phyloP scores from a whole-genome alignment of 2,113 vertebrate genomes.

The Actinemys pallida region DNA sequence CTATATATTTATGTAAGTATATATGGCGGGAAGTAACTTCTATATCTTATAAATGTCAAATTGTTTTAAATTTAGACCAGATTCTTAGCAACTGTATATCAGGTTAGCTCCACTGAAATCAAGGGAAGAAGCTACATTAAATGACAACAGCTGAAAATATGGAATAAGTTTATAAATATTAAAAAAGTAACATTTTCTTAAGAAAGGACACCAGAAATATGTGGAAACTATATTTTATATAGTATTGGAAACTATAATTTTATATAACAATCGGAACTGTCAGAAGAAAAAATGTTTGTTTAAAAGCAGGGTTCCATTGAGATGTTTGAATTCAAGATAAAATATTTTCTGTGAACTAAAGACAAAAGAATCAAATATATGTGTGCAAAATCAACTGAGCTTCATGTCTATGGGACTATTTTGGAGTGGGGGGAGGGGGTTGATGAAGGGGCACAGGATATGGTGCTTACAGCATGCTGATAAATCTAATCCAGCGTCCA shows the following conservation, averaged over 20 bases:
- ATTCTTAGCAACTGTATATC: neutral
- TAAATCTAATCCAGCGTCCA: neutral
- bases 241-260: neutral
- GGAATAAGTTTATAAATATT: neutral
- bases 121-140: neutral
- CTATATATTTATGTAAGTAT: too few species aligned
- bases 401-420: neutral
- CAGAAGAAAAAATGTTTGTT: neutral
- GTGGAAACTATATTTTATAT: neutral
- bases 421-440: neutral
- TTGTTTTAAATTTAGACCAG: neutral
- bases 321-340: neutral
- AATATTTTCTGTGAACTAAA: neutral
- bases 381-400: neutral
- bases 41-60: fast-evolving
- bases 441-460: neutral
- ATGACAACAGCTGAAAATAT: neutral
- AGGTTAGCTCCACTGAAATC: neutral
- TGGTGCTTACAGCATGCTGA: neutral
- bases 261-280: too few species aligned
- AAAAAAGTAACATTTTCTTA: neutral
- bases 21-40: neutral
- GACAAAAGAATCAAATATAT: neutral
- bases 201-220: neutral
- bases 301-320: neutral